Conservation (phyloP, 1,140 invertebrate species). For the Drosophila burlai region DNA sequence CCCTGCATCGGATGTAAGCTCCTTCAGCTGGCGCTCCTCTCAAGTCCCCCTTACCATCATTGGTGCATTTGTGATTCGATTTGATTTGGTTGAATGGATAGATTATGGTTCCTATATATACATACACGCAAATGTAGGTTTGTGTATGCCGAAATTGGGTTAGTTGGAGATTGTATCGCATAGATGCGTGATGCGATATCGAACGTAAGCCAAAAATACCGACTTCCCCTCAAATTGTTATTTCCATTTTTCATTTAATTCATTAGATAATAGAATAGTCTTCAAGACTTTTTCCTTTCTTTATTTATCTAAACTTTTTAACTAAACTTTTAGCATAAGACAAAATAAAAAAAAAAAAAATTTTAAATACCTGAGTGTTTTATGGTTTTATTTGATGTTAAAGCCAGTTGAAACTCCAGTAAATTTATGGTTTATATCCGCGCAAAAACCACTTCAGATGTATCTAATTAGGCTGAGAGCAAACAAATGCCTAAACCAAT, state of each 20-base stretch:
- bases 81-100: slow-evolving; percentile 53
- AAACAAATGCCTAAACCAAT: slow-evolving; percentile 21
- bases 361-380: background rate
- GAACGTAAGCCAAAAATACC: background rate
- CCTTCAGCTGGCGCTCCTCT: slow-evolving; percentile 18
- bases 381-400: background rate
- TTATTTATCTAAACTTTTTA: too few species aligned
- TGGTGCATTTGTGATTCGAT: slow-evolving; percentile 58
- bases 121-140: background rate
- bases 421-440: background rate
- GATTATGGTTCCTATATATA: slow-evolving; percentile 35
- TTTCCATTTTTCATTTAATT: background rate
- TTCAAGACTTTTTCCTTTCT: too few species aligned
- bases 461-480: slow-evolving; percentile 18
- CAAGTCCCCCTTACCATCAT: slow-evolving; percentile 12
- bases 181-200: slow-evolving; percentile 7
- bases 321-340: background rate
- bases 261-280: too few species aligned
- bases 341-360: background rate
- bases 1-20: slow-evolving; percentile 48
- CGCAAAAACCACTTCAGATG: background rate
- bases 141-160: slow-evolving; percentile 28
- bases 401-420: background rate
- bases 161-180: slow-evolving; percentile 39
- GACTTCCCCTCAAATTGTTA: background rate